Conservation (phyloP, 1,140 invertebrate species). For the Sarcophaga bullata region DNA sequence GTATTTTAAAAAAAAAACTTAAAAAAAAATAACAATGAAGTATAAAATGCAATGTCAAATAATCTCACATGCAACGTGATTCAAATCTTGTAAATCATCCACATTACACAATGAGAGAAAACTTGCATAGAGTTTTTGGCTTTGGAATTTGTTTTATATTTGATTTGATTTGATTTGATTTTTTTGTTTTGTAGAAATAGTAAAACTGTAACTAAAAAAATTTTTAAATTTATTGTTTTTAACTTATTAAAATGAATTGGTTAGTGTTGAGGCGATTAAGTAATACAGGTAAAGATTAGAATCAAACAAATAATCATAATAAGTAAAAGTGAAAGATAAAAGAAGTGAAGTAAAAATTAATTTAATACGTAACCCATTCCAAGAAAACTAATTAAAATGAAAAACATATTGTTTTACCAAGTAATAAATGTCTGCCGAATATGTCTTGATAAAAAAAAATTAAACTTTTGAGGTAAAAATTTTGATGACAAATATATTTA, state of each 20-base stretch:
- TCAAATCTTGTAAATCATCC: conserved; percentile 45
- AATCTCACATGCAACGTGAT: conserved; percentile 67
- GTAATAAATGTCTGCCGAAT: too few relatives aligned
- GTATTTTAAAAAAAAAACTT: conserved; percentile 45
- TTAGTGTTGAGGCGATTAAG: not conserved
- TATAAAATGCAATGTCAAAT: conserved; percentile 60
- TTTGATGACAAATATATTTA: too few relatives aligned
- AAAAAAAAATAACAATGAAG: conserved; percentile 53
- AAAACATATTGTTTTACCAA: too few relatives aligned
- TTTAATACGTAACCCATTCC: too few relatives aligned
- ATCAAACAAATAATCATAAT: not conserved
- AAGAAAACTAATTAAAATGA: too few relatives aligned
- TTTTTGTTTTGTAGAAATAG: not conserved
- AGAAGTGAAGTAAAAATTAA: not conserved
- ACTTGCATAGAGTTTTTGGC: conserved; percentile 22
- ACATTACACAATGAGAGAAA: conserved; percentile 65
- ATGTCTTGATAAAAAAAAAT: too few relatives aligned
- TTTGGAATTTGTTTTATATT: not conserved
- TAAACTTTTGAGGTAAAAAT: too few relatives aligned
- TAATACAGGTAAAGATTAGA: not conserved
- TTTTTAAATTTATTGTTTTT: not conserved
- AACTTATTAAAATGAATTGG: conserved; percentile 5
- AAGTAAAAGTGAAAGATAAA: not conserved
- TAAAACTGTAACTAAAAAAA: conserved; percentile 9
- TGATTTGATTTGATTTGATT: conserved; percentile 2